Evolutionary conservation across 2,888 invertebrate species (phyloP).

Genomic region (Pseudoips prasinana): DNA sequence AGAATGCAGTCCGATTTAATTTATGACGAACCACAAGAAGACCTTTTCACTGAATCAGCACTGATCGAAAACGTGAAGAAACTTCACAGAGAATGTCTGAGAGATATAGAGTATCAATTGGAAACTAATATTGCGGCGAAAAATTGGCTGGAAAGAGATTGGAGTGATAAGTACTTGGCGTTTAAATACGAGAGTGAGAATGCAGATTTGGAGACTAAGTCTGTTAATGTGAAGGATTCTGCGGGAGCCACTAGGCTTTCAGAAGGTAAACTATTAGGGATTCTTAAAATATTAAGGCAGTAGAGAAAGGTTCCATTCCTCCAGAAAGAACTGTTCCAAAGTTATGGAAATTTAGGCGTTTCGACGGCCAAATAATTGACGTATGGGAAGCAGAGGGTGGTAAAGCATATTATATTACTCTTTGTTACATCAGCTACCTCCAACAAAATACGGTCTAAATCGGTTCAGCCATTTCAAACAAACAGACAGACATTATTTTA

Average conservation of each 20-base stretch:
- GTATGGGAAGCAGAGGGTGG: no score
- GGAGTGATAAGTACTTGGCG: conserved; percentile 93
- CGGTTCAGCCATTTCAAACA: no score
- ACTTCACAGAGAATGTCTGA: conserved; percentile 83
- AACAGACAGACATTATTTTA: no score
- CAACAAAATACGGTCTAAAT: no score
- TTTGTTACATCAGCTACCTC: no score
- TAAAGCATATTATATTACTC: no score
- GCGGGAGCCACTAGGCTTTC: conserved; percentile 90
- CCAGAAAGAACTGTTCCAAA: no score
- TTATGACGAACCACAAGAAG: conserved; percentile 88
- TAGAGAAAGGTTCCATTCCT: no score
- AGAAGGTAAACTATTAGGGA: conserved; percentile 60
- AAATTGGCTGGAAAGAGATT: conserved; percentile 90
- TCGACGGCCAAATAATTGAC: no score
- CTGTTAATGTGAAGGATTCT: conserved; percentile 87
- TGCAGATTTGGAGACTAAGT: conserved; percentile 86
- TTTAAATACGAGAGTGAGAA: conserved; percentile 88
- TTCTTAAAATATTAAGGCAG: background rate
- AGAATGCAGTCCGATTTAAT: conserved; percentile 88
- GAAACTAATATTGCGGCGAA: conserved; percentile 89
- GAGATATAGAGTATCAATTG: conserved; percentile 86
- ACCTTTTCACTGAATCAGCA: conserved; percentile 86
- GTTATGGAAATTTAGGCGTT: no score
- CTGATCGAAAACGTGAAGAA: conserved; percentile 86